These are phyloP conservation scores for Rattus rattus DNA, from an alignment of 2,113 vertebrate genomes.

Conservation along the genomic window DNA sequence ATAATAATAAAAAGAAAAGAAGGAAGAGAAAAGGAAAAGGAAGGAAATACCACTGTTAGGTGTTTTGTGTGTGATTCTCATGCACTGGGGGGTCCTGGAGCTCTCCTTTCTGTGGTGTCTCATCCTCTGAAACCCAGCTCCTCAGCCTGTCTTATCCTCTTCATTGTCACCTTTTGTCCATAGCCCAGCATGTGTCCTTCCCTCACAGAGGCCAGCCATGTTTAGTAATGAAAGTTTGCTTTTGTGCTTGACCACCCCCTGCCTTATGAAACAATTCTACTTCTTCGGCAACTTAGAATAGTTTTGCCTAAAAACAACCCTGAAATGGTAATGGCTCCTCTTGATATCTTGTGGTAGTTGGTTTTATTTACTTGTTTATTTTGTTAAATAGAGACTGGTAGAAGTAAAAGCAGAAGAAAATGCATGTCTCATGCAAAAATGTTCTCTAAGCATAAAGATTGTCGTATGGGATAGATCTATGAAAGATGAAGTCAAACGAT, in stretches of 20 bases:
- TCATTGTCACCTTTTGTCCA: not conserved
- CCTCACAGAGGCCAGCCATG: not conserved
- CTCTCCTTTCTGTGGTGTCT: not conserved
- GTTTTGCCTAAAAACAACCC: not conserved
- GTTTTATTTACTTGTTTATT: not conserved
- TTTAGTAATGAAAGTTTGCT: not conserved
- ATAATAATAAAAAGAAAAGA: not conserved
- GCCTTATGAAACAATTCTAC: not conserved
- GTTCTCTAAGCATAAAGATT: not conserved
- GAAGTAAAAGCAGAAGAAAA: conserved; percentile 39
- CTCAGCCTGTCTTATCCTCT: not conserved
- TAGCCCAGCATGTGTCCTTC: not conserved
- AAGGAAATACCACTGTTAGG: not conserved
- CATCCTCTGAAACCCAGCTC: fast-evolving
- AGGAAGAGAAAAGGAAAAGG: not conserved
- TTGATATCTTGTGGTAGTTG: conserved; percentile 19
- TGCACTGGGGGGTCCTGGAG: not conserved
- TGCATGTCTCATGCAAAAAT: conserved; percentile 45
- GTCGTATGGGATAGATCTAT: not conserved
- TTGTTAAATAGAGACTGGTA: not conserved
- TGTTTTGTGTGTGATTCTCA: not conserved
- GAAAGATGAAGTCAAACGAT: conserved; percentile 11
- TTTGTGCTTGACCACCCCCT: not conserved
- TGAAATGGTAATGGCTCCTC: not conserved
- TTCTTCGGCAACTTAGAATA: not conserved